phyloP scores from a whole-genome alignment of 2,113 vertebrate species.

The Nymphicus hollandicus region DNA sequence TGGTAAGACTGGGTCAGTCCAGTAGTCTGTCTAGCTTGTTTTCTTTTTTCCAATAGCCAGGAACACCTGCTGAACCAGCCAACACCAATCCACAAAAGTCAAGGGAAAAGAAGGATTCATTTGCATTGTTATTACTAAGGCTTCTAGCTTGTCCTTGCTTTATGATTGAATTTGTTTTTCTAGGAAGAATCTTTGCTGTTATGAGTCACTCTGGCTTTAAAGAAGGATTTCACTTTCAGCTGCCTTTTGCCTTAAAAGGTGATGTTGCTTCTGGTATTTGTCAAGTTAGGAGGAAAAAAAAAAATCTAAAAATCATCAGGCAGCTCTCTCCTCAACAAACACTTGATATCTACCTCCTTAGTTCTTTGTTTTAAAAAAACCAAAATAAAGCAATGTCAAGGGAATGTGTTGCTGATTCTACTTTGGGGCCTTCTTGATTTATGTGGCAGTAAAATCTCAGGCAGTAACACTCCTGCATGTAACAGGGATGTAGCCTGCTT shows the following conservation, averaged over 20 bases:
- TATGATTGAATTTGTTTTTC: slow-evolving; percentile 31
- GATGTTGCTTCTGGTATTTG: slow-evolving; percentile 26
- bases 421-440: neutral
- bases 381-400: neutral
- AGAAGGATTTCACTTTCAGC: slow-evolving; percentile 22
- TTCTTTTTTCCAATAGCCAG: neutral
- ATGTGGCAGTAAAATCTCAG: neutral
- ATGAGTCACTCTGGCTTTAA: slow-evolving; percentile 56
- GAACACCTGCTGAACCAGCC: neutral
- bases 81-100: neutral
- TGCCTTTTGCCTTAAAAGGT: slow-evolving; percentile 60
- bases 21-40: neutral
- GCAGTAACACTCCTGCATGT: neutral
- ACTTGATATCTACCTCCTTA: neutral
- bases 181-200: neutral
- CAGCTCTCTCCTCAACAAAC: neutral
- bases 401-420: neutral
- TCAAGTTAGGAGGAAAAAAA: neutral
- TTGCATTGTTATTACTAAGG: neutral
- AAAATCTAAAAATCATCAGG: neutral
- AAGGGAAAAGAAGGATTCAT: neutral
- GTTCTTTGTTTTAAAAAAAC: neutral
- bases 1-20: neutral
- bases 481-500: neutral
- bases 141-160: neutral